Base-by-base conservation (phyloP, 2,888 invertebrate species). In the Andricus quercusramuli region DNA sequence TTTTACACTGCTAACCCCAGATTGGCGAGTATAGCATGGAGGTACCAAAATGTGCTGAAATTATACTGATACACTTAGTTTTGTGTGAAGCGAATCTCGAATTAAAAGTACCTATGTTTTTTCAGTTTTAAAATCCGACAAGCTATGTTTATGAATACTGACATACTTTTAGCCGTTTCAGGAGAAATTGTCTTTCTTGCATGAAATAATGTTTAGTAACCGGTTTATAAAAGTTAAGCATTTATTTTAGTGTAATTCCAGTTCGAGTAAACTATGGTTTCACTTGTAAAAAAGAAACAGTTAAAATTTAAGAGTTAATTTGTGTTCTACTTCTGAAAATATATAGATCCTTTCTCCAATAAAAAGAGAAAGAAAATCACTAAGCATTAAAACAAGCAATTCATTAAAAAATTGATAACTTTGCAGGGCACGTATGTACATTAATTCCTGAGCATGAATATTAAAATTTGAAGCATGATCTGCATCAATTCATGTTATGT, bases 351-450 rank as follows among this genome's bases (percentile, higher is more conserved):
- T 59, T 22, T 22, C 22, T 22, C 22, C n/a, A 22, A 22, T 22
- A 9, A 11, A 59, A 22, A 22, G 22, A n/a, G 3, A n/a, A 56
- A 56, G 22, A 59, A 6, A 0, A 11, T 8, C 56, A 3, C 8
- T 11, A 59, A 59, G n/a, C n/a, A 59, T 59, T 22, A 59, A 22
- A 59, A 22, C 22, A 59, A 22, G n/a, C 56, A 64, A 29, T 64
- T 15, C 13, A 29, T 25, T 29, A 13, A 64, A 62, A 17, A 25
- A 64, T 29, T 64, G 25, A 22, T 64, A 22, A 64, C 25, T 25
- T 64, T 29, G 17, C 64, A 64, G 64, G 64, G 64, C 25, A 64
- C 64, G 64, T 29, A 64, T 64, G 64, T 64, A 64, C 29, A 29
- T 25, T 62, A 62, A 22, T 64, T 64, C 29, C 15, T 29, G 64